Evolutionary conservation across 2,113 vertebrate species (phyloP), one percentile per base, ranked within the genome.

Genomic region (Blennius ocellaris): DNA sequence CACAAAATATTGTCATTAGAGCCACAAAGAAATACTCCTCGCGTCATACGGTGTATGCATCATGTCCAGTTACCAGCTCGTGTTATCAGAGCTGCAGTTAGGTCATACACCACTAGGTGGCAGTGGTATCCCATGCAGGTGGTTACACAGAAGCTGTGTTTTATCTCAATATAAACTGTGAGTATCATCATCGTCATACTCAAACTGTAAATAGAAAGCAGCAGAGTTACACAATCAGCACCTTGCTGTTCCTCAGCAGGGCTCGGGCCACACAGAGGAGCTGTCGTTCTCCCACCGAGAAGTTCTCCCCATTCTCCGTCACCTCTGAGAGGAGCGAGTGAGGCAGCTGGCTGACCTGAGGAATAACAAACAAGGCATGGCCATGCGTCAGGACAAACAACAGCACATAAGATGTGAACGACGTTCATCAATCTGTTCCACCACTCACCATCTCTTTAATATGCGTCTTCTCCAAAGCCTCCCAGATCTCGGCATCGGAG

Each of bases 211-310:
- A 63, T 11, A 47, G 53, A 74, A 69, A 81, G 37, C 11, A 53
- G 57, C 62, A 48, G 54, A 48, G 48, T 69, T 38, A 56, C 51
- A 68, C 30, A 74, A 67, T 71, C 67, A 38, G 67, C 86, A 95
- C 94, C 94, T 95, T 95, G 92, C 94, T 94, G 90, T 93, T 93
- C 54, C 93, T 91, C 62, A 95, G 92, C 78, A 95, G 87, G 11
- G 94, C 94, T 83, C 94, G 88, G 76, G 94, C 91, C 76, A 95
- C 92, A 81, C 94, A 95, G 78, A 95, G 89, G 1, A 95, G 88
- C 78, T 95, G 94, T 55, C 94, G 81, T 72, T 95, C 94, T 69
- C 94, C 94, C 81, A 95, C 93, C 1, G 94, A 95, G 88, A 95
- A 94, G 87, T 95, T 95, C 73, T 94, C 94, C 54, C 94, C 94